Conservation (phyloP, 2,888 invertebrate species). For the Protodeltote pygarga region DNA sequence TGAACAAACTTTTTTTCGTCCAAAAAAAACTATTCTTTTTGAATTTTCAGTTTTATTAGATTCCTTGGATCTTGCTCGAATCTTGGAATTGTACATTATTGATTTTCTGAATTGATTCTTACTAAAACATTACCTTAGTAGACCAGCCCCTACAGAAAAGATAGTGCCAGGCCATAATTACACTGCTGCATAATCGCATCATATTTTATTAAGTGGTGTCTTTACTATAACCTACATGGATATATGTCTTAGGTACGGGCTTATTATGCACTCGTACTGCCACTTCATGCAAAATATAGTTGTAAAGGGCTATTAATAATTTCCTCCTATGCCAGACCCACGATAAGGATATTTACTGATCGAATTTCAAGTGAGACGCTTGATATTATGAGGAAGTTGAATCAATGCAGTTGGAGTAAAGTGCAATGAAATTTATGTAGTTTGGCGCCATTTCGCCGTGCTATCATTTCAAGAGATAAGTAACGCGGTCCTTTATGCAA, state of each 20-base stretch:
- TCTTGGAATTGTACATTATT: too few species aligned
- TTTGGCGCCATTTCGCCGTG: conserved; percentile 27
- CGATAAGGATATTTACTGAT: conserved; percentile 59
- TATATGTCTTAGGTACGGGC: too few species aligned
- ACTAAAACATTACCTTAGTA: too few species aligned
- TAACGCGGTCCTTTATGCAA: conserved; percentile 1
- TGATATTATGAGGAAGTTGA: conserved; percentile 42
- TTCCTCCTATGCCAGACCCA: conserved; percentile 48
- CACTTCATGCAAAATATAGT: conserved; percentile 59
- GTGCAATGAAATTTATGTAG: conserved; percentile 26
- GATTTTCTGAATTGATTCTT: too few species aligned
- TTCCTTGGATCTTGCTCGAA: too few species aligned
- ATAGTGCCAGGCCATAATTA: conserved; percentile 42
- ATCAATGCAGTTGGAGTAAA: conserved; percentile 15
- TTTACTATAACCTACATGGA: conserved; percentile 60
- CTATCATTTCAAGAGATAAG: conserved; percentile 34
- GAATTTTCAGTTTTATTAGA: too few species aligned
- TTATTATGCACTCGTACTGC: conserved; percentile 40
- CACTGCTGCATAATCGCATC: conserved; percentile 56
- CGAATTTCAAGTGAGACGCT: conserved; percentile 47
- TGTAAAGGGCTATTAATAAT: conserved; percentile 56
- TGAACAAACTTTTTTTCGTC: too few species aligned
- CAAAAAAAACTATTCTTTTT: too few species aligned
- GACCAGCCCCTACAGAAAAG: conserved; percentile 24
- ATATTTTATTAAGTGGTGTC: conserved; percentile 58